Evolutionary conservation across 2,888 invertebrate species (phyloP), one percentile per base, ranked within the genome.

Genomic region (Notocelia uddmanniana): DNA sequence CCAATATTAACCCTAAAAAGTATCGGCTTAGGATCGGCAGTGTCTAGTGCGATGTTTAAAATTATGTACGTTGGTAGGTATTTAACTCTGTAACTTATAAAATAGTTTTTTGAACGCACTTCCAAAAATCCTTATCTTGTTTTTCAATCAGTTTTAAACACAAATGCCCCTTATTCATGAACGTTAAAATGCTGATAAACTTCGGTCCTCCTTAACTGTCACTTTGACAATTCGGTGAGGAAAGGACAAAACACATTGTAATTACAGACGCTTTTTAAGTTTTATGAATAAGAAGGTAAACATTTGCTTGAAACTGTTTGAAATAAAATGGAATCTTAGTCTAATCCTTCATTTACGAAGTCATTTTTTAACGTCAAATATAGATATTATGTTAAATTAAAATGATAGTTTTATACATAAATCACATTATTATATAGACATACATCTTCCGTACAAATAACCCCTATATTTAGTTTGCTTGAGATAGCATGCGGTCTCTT

Each of bases 1-100:
- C 55, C 67, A 57, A 72, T 68, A 45, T 57, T 54, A n/a, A 60
- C 8, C 66, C 55, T 37, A 59, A 66, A 66, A 55, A 31, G 58
- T 64, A 59, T 71, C 9, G 68, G 72, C 48, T 62, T 72, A 71
- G 37, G 62, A 57, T 60, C 26, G 72, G 72, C 72, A 62, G 26
- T 72, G 67, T 72, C 48, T 72, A 71, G 60, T 70, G 58, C 72
- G 68, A 23, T 72, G 68, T 72, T 62, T 68, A 68, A 62, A 67
- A 68, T 67, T 72, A 72, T 68, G 67, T 72, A 72, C 21, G 26
- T 67, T 66, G 66, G 54, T 72, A 72, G 52, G 68, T 68, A 68
- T 62, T 58, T 60, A 55, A 67, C 48, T 72, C 21, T 26, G 41
- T 41, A 69, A 67, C 48, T 68, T 54, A 48, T 23, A 67, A 60